phyloP scores from a whole-genome alignment of 2,888 invertebrate species.

The Ptilodon capucinus region DNA sequence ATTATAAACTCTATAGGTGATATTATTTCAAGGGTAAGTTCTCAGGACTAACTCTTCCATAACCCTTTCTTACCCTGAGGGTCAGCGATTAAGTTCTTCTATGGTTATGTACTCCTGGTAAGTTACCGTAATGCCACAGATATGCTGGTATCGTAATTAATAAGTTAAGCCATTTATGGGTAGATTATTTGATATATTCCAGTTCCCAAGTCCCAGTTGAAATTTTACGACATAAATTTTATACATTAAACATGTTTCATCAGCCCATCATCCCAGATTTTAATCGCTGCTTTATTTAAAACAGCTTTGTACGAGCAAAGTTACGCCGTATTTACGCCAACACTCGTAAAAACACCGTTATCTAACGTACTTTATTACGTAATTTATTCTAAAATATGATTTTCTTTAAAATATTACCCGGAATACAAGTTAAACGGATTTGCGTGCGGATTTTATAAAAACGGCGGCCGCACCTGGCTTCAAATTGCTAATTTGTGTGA shows the following conservation, averaged over 20 bases:
- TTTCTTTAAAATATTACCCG: background rate
- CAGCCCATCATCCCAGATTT: conserved; percentile 4
- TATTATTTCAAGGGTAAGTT: too few relatives aligned
- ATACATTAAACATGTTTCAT: background rate
- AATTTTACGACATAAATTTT: background rate
- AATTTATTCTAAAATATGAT: conserved; percentile 13
- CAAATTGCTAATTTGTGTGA: background rate
- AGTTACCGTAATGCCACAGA: too few relatives aligned
- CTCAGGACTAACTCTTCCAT: too few relatives aligned
- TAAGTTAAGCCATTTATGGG: too few relatives aligned
- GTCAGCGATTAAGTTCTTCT: background rate
- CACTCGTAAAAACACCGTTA: conserved; percentile 18
- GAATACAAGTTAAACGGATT: background rate
- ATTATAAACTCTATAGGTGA: too few relatives aligned
- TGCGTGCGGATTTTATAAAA: background rate
- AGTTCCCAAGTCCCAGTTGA: background rate
- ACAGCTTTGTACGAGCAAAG: conserved; percentile 14
- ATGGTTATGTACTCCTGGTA: background rate
- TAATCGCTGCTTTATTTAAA: conserved; percentile 8
- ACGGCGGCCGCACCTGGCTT: background rate
- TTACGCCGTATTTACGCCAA: conserved; percentile 16
- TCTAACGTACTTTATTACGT: conserved; percentile 20
- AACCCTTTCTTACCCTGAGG: background rate
- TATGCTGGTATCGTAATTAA: too few relatives aligned
- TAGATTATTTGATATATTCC: background rate